Percentiles rank a stretch among this genome's conserved stretches.
phyloP scores from a whole-genome alignment of 2,797 vertebrate genomes.

The Bovichtus diacanthus region DNA sequence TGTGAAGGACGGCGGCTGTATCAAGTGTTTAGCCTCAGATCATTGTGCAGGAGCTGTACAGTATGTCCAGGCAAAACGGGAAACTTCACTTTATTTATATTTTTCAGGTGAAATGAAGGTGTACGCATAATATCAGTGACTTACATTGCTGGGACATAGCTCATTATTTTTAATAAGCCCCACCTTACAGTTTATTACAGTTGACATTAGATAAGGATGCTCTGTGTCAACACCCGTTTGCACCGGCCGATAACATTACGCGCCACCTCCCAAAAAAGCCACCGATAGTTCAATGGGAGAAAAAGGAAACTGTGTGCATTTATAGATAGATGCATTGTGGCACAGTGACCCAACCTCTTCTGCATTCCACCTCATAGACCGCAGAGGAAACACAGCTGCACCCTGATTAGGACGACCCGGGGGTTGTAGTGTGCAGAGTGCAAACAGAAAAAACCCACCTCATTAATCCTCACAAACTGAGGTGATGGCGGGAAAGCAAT shows the following conservation, averaged over 20 bases:
- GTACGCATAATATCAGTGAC: neutral
- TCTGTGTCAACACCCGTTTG: conserved; percentile 33
- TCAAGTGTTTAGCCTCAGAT: conserved; percentile 5
- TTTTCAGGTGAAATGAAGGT: neutral
- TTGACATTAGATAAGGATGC: conserved; percentile 20
- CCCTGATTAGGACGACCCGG: conserved; percentile 35
- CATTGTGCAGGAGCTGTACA: neutral
- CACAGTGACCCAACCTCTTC: conserved; percentile 2
- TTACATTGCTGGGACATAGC: neutral
- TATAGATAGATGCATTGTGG: conserved; percentile 13
- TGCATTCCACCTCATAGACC: conserved; percentile 13
- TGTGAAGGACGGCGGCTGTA: neutral
- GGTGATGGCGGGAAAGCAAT: conserved; percentile 17
- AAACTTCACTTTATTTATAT: neutral
- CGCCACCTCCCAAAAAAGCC: neutral
- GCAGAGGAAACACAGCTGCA: conserved; percentile 32
- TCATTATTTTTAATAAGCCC: conserved; percentile 59
- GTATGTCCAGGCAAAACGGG: neutral
- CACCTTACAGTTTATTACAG: conserved; percentile 6
- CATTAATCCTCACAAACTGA: conserved; percentile 58
- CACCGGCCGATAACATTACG: conserved; percentile 32
- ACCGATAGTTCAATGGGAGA: conserved; percentile 7
- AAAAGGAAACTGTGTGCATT: conserved; percentile 13
- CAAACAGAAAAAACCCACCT: conserved; percentile 56
- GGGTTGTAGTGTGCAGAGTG: conserved; percentile 5